Conservation (phyloP, 2,888 invertebrate species). For the Torymus texanus region DNA sequence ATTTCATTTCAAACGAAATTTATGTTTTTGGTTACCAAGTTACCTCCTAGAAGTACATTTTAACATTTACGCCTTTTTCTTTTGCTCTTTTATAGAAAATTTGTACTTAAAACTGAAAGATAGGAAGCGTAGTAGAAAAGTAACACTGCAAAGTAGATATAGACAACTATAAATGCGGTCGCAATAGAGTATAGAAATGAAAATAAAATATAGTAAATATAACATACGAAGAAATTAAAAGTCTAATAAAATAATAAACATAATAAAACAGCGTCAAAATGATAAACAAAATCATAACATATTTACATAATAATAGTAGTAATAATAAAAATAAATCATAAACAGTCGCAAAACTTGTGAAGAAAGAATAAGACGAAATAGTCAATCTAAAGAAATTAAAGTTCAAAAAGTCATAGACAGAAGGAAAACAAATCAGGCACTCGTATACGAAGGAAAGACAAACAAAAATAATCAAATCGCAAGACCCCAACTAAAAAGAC, state of each 20-base stretch:
- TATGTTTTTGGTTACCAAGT: too few species aligned
- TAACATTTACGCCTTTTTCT: background rate
- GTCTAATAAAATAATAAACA: constrained; percentile 33
- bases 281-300: constrained; percentile 21
- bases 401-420: background rate
- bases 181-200: constrained; percentile 9
- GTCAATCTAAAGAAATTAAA: background rate
- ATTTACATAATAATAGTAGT: constrained; percentile 14
- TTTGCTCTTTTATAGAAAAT: constrained; percentile 6
- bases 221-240: constrained; percentile 3
- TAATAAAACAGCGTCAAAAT: constrained; percentile 11
- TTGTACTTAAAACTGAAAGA: constrained; percentile 3
- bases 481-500: constrained; percentile 3
- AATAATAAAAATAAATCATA: constrained; percentile 9
- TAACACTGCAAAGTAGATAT: constrained; percentile 22
- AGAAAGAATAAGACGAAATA: constrained; percentile 41
- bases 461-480: constrained; percentile 34
- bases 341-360: constrained; percentile 36
- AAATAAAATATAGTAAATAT: constrained; percentile 7
- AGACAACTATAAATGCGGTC: constrained; percentile 9
- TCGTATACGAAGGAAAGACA: constrained; percentile 13
- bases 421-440: constrained; percentile 12
- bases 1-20: too few species aligned
- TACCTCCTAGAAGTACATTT: too few species aligned
- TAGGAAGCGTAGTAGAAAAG: constrained; percentile 22